Evolutionary conservation across 2,888 invertebrate genomes (phyloP), one percentile per base, ranked within the genome.

Genomic region (Drosophila pseudotakahashii): DNA sequence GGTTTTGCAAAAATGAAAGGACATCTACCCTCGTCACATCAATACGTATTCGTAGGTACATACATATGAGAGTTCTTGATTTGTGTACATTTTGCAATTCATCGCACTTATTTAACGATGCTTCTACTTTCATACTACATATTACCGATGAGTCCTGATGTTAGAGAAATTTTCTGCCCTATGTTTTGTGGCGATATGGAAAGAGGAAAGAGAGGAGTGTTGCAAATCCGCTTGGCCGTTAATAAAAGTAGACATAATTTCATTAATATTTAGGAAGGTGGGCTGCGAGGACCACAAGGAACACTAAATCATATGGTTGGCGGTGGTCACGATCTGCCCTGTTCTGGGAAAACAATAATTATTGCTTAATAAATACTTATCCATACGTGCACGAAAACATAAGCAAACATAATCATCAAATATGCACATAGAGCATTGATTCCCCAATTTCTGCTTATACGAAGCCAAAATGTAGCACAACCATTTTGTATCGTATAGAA

Each of bases 1-100:
- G 57, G 67, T 66, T 78, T 78, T 75, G 79, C 79, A 58, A 81
- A 82, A 84, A 77, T 75, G 37, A 73, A 77, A 66, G 39, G 52
- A 55, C 53, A 63, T 66, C 51, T 60, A 72, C 72, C 72, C 55
- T 58, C 26, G 41, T 47, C 39, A 14, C 45, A 47, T 41, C 23
- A 30, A 51, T 58, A 26, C 32, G 16, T 50, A 59, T 59, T 50
- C 11, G 23, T 13, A 34, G 37, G 14, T 54, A 60, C 23, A 26
- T 61, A 57, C 34, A 32, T 9, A 61, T 11, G 10, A n/a, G 11
- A 30, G 44, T 37, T 36, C 14, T 10, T 45, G 37, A 51, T 51
- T 37, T 62, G 11, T 34, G 23, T 60, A 36, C 14, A 47, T 62
- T 19, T 59, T 26, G 30, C 45, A 37, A 53, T 41, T 42, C 53